phyloP scores from a whole-genome alignment of 2,797 vertebrate species.

The Sphenodon punctatus region DNA sequence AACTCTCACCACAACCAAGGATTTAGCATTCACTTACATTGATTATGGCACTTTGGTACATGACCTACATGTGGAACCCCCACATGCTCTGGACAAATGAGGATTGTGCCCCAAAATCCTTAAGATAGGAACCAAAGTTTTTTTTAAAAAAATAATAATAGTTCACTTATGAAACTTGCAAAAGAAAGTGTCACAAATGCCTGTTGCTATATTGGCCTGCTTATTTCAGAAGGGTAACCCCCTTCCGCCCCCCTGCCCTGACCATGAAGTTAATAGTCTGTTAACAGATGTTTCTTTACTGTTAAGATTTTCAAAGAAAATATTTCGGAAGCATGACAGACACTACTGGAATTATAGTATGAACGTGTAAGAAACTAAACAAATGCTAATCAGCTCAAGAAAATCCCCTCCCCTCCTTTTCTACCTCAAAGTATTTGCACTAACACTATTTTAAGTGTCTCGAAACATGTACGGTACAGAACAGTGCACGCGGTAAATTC shows the following conservation, averaged over 20 bases:
- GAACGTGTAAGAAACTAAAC: slow-evolving; percentile 3
- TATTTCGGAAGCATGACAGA: not conserved
- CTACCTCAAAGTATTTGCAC: not conserved
- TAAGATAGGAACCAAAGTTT: no score
- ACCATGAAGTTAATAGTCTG: not conserved
- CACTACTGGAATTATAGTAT: not conserved
- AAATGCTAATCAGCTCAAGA: slow-evolving; percentile 1
- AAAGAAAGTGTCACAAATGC: no score
- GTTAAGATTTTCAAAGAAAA: not conserved
- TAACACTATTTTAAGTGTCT: fast-evolving
- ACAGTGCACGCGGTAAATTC: slow-evolving; percentile 23
- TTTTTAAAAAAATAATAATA: not conserved
- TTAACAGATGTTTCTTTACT: not conserved
- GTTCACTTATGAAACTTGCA: not conserved
- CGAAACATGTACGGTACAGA: not conserved
- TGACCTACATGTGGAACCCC: no score
- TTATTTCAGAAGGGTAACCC: not conserved
- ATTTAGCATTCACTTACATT: no score
- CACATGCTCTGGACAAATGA: no score
- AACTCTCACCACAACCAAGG: not conserved
- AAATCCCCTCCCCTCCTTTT: slow-evolving; percentile 24
- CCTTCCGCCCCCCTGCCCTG: no score
- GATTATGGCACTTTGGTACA: no score
- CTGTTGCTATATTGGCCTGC: no score
- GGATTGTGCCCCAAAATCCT: no score